These are phyloP conservation scores for Picus viridis DNA, from an alignment of 2,797 vertebrate genomes.

Conservation along the genomic window DNA sequence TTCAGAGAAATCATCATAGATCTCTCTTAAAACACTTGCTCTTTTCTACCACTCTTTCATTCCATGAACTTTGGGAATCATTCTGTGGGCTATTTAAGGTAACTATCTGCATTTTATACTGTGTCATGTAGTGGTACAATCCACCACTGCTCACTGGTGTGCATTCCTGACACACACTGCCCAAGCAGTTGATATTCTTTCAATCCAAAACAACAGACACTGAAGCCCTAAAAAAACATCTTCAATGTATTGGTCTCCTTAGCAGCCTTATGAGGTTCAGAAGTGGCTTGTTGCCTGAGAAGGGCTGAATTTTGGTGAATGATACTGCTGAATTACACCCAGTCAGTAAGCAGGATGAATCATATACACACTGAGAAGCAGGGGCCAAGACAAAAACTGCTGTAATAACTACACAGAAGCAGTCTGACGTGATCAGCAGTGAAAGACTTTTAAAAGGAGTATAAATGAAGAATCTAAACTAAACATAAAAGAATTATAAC, in stretches of 20 bases:
- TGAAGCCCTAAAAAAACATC: not conserved
- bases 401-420: not conserved
- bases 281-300: not conserved
- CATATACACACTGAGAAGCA: rapidly evolving
- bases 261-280: not conserved
- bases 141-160: not conserved
- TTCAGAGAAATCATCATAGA: not conserved
- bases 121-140: not conserved
- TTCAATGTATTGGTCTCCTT: not conserved
- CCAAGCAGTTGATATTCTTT: not conserved
- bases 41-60: not conserved
- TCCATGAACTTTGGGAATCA: not conserved
- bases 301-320: not conserved
- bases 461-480: not conserved
- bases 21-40: not conserved
- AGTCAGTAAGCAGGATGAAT: not conserved
- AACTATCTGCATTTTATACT: not conserved
- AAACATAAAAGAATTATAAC: not conserved
- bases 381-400: not conserved
- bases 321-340: not conserved
- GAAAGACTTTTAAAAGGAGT: too few species aligned
- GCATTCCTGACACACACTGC: not conserved
- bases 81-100: not conserved
- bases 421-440: not conserved
- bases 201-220: not conserved